A percentile compares a stretch with the other conserved stretches of the same genome.
Conservation (phyloP, 2,888 invertebrate species). For the Cyrtodaria siliqua region DNA sequence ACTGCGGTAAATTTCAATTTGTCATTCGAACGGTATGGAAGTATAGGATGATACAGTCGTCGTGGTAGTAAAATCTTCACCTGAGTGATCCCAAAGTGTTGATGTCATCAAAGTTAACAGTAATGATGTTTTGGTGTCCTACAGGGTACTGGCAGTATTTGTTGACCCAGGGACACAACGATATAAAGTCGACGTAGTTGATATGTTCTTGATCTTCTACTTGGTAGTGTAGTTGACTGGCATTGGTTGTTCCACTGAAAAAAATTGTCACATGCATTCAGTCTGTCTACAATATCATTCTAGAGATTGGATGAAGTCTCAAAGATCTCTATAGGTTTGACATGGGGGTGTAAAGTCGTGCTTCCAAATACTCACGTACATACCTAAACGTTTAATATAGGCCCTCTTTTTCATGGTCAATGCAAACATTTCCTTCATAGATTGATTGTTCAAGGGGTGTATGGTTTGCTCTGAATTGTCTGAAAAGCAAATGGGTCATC, state of each 20-base stretch:
- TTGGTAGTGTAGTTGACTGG: constrained; percentile 66
- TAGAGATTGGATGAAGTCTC: constrained; percentile 5
- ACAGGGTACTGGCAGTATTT: constrained; percentile 67
- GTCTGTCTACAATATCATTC: constrained; percentile 41
- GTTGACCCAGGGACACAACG: constrained; percentile 73
- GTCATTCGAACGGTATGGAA: constrained; percentile 73
- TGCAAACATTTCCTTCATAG: constrained; percentile 30
- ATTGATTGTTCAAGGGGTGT: constrained; percentile 31
- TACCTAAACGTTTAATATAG: constrained; percentile 39
- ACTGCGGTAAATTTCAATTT: constrained; percentile 84
- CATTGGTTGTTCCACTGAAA: constrained; percentile 73
- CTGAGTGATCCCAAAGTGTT: constrained; percentile 48
- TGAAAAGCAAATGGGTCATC: constrained; percentile 25
- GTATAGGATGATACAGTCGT: constrained; percentile 77
- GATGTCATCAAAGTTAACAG: constrained; percentile 52
- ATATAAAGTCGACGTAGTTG: constrained; percentile 66
- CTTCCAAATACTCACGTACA: constrained; percentile 48
- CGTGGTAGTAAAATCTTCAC: constrained; percentile 60
- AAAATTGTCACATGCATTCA: constrained; percentile 74
- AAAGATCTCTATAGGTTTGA: constrained; percentile 9
- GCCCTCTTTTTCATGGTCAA: constrained; percentile 41
- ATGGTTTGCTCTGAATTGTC: constrained; percentile 12
- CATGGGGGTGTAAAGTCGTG: constrained; percentile 39
- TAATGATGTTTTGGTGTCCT: constrained; percentile 68
- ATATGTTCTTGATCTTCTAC: constrained; percentile 52